phyloP scores from a whole-genome alignment of 2,797 vertebrate species.

The Muscicapa comitata region DNA sequence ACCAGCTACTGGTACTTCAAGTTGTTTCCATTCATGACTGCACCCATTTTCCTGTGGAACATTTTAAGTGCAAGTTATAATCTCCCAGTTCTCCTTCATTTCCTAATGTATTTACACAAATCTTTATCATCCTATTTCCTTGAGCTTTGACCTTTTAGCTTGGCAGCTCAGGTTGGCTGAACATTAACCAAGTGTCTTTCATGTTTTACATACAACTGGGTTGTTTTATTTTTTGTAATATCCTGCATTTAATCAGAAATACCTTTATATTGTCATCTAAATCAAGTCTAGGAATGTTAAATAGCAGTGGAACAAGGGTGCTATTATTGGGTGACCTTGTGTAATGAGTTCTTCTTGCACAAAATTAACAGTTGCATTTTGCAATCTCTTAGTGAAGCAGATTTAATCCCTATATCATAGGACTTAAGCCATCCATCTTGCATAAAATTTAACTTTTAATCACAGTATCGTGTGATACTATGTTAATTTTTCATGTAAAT shows the following conservation, averaged over 20 bases:
- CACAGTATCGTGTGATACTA: not conserved
- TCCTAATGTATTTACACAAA: not conserved
- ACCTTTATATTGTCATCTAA: not conserved
- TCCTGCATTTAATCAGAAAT: conserved; percentile 10
- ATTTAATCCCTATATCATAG: not conserved
- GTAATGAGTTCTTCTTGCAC: conserved; percentile 1
- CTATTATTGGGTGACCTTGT: conserved; percentile 9
- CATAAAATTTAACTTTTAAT: conserved; percentile 8
- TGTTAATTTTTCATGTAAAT: not conserved
- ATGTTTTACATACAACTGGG: not conserved
- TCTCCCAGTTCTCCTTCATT: not conserved
- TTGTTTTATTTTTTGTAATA: not conserved
- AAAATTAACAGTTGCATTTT: conserved; percentile 25
- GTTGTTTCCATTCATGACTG: not conserved
- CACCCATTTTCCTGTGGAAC: rapidly evolving
- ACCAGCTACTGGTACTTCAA: not conserved
- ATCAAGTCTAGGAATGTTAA: conserved; percentile 36
- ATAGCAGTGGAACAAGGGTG: not conserved
- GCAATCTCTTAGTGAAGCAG: not conserved
- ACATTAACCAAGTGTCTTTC: not conserved
- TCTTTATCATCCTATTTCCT: not conserved
- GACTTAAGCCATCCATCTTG: not conserved
- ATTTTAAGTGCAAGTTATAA: not conserved
- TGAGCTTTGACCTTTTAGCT: not conserved
- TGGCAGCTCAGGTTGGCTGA: not conserved